phyloP scores from a whole-genome alignment of 1,140 invertebrate species.

The silkworm (Bombyx mori) region DNA sequence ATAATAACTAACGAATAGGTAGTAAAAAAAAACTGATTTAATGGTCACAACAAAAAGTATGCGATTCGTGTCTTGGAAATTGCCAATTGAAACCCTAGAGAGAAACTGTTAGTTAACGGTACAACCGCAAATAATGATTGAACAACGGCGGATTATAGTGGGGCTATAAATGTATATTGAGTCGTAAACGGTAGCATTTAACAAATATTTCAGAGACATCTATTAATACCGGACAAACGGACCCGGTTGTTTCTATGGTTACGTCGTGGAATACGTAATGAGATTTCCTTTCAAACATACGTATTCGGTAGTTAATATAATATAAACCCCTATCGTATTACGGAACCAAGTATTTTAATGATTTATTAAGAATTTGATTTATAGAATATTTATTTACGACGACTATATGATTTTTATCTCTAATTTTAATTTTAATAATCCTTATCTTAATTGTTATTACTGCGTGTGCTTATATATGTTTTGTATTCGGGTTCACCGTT shows the following conservation, averaged over 20 bases:
- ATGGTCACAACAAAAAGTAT: no score
- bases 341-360: constrained; percentile 5
- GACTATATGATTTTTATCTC: no score
- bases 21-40: no score
- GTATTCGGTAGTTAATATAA: background rate
- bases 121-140: no score
- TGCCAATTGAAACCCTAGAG: no score
- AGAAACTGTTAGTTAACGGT: no score
- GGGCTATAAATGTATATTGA: constrained; percentile 10
- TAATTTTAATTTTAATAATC: background rate
- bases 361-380: constrained; percentile 3
- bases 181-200: constrained; percentile 14
- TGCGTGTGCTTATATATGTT: no score
- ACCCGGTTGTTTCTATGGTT: constrained; percentile 14
- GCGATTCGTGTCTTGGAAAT: no score
- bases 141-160: no score
- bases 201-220: constrained; percentile 23
- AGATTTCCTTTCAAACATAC: constrained; percentile 30
- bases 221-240: constrained; percentile 22
- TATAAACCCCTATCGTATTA: constrained; percentile 3
- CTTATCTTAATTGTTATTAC: no score
- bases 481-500: no score
- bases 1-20: no score
- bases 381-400: constrained; percentile 6
- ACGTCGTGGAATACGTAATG: constrained; percentile 32